Percentiles rank a stretch among this genome's conserved stretches.
These are phyloP conservation scores for Leptoteleia sp. DNA, from an alignment of 1,140 invertebrate genomes.

Conservation along the genomic window DNA sequence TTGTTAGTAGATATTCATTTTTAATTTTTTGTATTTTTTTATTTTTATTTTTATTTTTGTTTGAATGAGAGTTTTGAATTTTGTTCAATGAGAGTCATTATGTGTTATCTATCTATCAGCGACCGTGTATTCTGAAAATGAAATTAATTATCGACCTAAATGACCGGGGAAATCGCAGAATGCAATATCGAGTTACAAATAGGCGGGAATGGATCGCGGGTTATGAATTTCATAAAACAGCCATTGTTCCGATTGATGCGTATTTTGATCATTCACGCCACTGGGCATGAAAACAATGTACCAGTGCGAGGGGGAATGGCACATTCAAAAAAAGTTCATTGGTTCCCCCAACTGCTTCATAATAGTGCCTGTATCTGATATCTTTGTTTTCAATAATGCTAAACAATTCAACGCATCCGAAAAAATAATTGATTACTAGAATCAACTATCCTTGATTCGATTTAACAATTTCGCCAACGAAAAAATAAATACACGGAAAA, in stretches of 20 bases:
- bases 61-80: too few relatives aligned
- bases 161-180: slow-evolving; percentile 9
- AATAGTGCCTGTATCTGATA: slow-evolving; percentile 22
- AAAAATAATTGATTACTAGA: slow-evolving; percentile 37
- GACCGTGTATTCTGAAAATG: slow-evolving; percentile 12
- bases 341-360: slow-evolving; percentile 32
- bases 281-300: slow-evolving; percentile 38
- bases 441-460: slow-evolving; percentile 35
- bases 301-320: slow-evolving; percentile 28
- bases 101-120: background rate
- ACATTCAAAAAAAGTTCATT: slow-evolving; percentile 35
- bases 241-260: slow-evolving; percentile 40
- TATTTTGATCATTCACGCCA: slow-evolving; percentile 51
- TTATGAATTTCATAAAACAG: slow-evolving; percentile 47
- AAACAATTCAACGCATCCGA: slow-evolving; percentile 30
- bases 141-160: slow-evolving; percentile 34
- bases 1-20: too few relatives aligned
- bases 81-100: too few relatives aligned
- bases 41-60: too few relatives aligned
- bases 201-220: background rate
- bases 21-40: too few relatives aligned
- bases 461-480: slow-evolving; percentile 1
- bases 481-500: too few relatives aligned
- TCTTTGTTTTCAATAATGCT: slow-evolving; percentile 27
- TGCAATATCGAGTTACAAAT: slow-evolving; percentile 17